Evolutionary conservation across 2,888 invertebrate species (phyloP).

Genomic region (Cheilosia vulpina): DNA sequence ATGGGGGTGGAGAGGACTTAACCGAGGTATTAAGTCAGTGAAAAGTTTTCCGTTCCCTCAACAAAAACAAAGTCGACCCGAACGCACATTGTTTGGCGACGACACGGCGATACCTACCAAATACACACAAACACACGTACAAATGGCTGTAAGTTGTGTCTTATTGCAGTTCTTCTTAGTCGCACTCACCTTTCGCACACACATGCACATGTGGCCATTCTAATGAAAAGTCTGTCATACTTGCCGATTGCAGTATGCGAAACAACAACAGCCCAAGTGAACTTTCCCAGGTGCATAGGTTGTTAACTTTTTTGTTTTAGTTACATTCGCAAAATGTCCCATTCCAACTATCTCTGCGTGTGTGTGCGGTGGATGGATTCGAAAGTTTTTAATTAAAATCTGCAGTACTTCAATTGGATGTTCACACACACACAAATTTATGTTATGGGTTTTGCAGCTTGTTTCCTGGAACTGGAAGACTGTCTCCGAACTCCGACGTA

Average conservation of each 20-base stretch:
- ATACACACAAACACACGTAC: background rate
- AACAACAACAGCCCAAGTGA: slow-evolving; percentile 45
- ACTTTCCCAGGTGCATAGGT: slow-evolving; percentile 47
- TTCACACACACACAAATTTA: slow-evolving; percentile 2
- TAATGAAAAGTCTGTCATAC: slow-evolving; percentile 60
- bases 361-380: slow-evolving; percentile 36
- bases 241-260: background rate
- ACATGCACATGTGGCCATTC: slow-evolving; percentile 36
- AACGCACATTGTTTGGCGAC: slow-evolving; percentile 46
- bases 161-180: slow-evolving; percentile 45
- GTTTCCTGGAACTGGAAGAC: background rate
- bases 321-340: slow-evolving; percentile 48
- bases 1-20: slow-evolving; percentile 11
- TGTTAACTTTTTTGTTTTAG: slow-evolving; percentile 22
- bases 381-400: slow-evolving; percentile 75
- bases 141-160: slow-evolving; percentile 53
- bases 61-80: slow-evolving; percentile 16
- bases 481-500: slow-evolving; percentile 40
- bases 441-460: slow-evolving; percentile 1
- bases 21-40: slow-evolving; percentile 49
- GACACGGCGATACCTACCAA: background rate
- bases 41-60: slow-evolving; percentile 56
- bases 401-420: slow-evolving; percentile 71
- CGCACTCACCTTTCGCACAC: slow-evolving; percentile 20
- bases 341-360: background rate